Percentiles rank a stretch among this genome's conserved stretches.
Conservation (phyloP, 1,140 invertebrate species). For the Drosophila triauraria region DNA sequence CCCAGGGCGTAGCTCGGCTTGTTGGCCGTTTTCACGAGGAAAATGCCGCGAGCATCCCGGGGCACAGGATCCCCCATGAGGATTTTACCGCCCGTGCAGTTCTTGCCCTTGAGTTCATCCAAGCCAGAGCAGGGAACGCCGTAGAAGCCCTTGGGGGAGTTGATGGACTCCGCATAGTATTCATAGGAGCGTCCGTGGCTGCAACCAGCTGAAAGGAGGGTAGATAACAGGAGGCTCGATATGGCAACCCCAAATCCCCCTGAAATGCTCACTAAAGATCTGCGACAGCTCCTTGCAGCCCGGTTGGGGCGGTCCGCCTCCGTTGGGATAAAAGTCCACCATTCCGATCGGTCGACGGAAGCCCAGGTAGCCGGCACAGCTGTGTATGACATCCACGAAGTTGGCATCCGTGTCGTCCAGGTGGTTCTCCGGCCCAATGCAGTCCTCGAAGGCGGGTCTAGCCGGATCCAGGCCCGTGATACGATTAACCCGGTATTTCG, state of each 20-base stretch:
- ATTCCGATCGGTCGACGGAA: constrained; percentile 88
- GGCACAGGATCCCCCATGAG: constrained; percentile 88
- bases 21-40: constrained; percentile 87
- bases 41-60: constrained; percentile 86
- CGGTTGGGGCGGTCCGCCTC: constrained; percentile 89
- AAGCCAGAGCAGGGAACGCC: constrained; percentile 87
- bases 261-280: constrained; percentile 85
- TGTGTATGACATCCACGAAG: constrained; percentile 93
- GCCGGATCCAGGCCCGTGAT: constrained; percentile 92
- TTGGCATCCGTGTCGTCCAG: constrained; percentile 89
- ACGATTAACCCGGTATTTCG: constrained; percentile 86
- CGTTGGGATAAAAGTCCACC: constrained; percentile 94
- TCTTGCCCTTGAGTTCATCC: constrained; percentile 86
- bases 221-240: background rate
- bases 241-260: too few relatives aligned
- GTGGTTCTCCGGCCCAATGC: constrained; percentile 86
- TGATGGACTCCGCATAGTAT: constrained; percentile 90
- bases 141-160: constrained; percentile 86
- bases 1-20: constrained; percentile 86
- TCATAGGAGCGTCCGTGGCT: constrained; percentile 90
- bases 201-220: constrained; percentile 88
- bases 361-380: constrained; percentile 88
- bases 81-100: constrained; percentile 86
- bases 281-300: constrained; percentile 88
- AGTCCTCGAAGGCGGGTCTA: constrained; percentile 89